Evolutionary conservation across 2,797 vertebrate species (phyloP).

Genomic region (Amphiprion clarkii): DNA sequence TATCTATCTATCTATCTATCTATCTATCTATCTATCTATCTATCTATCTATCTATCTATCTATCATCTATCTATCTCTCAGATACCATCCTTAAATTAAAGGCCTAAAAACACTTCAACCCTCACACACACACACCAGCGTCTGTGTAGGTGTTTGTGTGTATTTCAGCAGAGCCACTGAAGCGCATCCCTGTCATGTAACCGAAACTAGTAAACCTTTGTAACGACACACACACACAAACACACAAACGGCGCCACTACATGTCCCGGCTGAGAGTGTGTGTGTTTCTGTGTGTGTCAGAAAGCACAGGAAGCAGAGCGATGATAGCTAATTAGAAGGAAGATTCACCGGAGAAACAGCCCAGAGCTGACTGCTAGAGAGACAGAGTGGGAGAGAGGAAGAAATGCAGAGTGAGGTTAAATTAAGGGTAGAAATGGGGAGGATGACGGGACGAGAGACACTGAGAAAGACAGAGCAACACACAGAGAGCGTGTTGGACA

Average conservation of each 20-base stretch:
- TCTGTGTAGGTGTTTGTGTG: conserved; percentile 12
- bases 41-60: no score
- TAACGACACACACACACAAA: conserved; percentile 29
- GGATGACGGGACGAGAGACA: background rate
- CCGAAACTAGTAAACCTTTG: conserved; percentile 42
- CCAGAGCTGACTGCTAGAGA: conserved; percentile 51
- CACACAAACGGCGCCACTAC: conserved; percentile 2
- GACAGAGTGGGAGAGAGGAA: conserved; percentile 15
- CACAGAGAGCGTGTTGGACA: background rate
- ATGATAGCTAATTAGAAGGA: conserved; percentile 71
- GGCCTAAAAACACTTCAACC: background rate
- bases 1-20: no score
- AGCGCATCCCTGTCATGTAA: conserved; percentile 57
- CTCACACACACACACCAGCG: background rate
- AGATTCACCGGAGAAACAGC: conserved; percentile 49
- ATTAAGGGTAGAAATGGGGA: conserved; percentile 9
- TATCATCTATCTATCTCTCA: background rate
- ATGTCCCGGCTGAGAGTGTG: conserved; percentile 2
- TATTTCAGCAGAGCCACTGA: conserved; percentile 32
- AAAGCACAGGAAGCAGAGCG: conserved; percentile 52
- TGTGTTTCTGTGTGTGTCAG: conserved; percentile 16
- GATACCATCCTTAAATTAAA: conserved; percentile 25
- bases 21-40: no score
- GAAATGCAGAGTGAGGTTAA: conserved; percentile 12
- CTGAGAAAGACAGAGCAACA: background rate